Evolutionary conservation across 2,888 invertebrate species (phyloP).

Genomic region (Tanypteryx hageni): DNA sequence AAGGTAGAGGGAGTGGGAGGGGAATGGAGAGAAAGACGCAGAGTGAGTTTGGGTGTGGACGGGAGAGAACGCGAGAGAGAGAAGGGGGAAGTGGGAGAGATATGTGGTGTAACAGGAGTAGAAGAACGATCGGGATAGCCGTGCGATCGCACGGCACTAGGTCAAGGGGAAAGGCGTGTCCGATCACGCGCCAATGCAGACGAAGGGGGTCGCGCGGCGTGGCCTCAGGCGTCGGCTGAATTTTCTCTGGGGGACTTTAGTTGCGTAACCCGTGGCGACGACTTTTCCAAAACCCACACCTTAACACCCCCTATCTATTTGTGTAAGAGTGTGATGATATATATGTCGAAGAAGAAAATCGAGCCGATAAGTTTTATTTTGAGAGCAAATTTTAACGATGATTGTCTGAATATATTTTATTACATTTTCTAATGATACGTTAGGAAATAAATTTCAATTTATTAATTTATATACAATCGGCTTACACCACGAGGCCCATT

Average conservation of each 20-base stretch:
- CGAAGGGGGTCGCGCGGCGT: background rate
- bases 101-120: background rate
- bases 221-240: background rate
- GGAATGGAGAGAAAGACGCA: too few relatives aligned
- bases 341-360: background rate
- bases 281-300: background rate
- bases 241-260: background rate
- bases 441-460: too few relatives aligned
- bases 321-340: background rate
- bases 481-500: too few relatives aligned
- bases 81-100: background rate
- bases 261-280: background rate
- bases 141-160: background rate
- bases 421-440: too few relatives aligned
- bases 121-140: background rate
- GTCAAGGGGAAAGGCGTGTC: slow-evolving; percentile 3
- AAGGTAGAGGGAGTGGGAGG: too few relatives aligned
- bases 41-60: background rate
- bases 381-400: too few relatives aligned
- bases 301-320: background rate
- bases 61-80: background rate
- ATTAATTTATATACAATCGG: too few relatives aligned
- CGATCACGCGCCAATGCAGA: slow-evolving; percentile 9
- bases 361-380: background rate
- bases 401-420: too few relatives aligned